A percentile compares a stretch with the other conserved stretches of the same genome.
Evolutionary conservation across 1,140 invertebrate genomes (phyloP).

Genomic region (Probaryconus sp.): DNA sequence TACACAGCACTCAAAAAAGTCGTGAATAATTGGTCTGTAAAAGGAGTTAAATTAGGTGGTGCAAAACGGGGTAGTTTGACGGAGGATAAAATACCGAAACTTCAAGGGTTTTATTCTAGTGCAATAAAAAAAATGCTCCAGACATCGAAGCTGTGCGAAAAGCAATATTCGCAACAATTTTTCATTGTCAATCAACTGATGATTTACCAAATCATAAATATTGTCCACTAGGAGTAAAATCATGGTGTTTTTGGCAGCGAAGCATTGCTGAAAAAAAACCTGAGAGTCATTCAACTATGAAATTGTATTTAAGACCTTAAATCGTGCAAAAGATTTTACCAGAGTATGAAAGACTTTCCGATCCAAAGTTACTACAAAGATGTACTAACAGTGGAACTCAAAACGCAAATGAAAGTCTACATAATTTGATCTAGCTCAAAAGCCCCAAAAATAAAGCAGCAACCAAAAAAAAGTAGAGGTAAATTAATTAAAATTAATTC

Average conservation of each 20-base stretch:
- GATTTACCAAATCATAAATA: background rate
- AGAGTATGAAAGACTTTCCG: too few species aligned
- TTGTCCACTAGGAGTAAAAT: background rate
- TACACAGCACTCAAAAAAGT: too few species aligned
- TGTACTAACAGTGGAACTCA: too few species aligned
- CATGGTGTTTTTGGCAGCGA: slow-evolving; percentile 2
- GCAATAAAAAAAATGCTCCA: background rate
- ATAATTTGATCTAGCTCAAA: too few species aligned
- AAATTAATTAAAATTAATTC: too few species aligned
- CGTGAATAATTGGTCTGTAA: background rate
- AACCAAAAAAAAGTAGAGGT: too few species aligned
- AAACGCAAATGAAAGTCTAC: too few species aligned
- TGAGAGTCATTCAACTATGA: too few species aligned
- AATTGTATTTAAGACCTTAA: too few species aligned
- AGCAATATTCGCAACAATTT: background rate
- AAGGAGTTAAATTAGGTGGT: background rate
- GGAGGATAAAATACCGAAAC: background rate
- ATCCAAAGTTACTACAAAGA: too few species aligned
- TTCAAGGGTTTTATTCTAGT: background rate
- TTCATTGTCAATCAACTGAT: background rate
- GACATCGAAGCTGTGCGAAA: background rate
- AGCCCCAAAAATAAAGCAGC: too few species aligned
- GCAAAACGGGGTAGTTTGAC: background rate
- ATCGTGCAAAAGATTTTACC: too few species aligned
- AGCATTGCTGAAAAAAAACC: background rate